These are phyloP conservation scores for Seira musarum DNA, from an alignment of 2,888 invertebrate species.

Conservation along the genomic window DNA sequence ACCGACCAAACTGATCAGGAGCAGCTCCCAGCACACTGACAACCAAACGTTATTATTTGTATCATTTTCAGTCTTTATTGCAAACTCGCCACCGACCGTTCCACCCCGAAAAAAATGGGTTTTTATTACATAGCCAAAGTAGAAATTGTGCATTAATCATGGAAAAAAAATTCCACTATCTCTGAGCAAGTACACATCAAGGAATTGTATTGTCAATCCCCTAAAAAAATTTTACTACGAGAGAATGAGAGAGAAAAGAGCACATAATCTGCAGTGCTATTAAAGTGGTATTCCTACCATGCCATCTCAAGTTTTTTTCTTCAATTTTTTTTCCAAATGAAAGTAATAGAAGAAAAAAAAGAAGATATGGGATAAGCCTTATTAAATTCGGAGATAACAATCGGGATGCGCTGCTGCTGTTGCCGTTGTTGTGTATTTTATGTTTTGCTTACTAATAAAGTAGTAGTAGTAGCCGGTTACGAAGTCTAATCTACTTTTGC, in stretches of 20 bases:
- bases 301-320: not conserved
- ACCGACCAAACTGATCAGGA: too few species aligned
- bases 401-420: conserved; percentile 25
- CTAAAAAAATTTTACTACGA: too few species aligned
- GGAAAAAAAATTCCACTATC: conserved; percentile 37
- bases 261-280: not conserved
- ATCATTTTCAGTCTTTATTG: conserved; percentile 2
- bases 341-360: conserved; percentile 37
- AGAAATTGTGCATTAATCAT: conserved; percentile 27
- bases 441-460: conserved; percentile 18
- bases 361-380: conserved; percentile 53
- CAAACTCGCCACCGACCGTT: not conserved
- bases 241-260: too few species aligned
- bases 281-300: conserved; percentile 7
- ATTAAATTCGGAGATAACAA: conserved; percentile 53
- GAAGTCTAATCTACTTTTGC: conserved; percentile 40
- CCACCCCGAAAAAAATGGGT: not conserved
- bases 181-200: conserved; percentile 1
- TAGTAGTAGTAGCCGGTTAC: conserved; percentile 32
- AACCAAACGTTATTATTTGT: conserved; percentile 9
- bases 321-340: not conserved
- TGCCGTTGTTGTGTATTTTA: conserved; percentile 19
- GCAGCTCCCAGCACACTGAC: conserved; percentile 7
- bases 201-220: not conserved
- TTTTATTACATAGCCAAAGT: conserved; percentile 6